A percentile compares a stretch with the other conserved stretches of the same genome.
Conservation (phyloP, 1,140 invertebrate species). For the Formica selysi region DNA sequence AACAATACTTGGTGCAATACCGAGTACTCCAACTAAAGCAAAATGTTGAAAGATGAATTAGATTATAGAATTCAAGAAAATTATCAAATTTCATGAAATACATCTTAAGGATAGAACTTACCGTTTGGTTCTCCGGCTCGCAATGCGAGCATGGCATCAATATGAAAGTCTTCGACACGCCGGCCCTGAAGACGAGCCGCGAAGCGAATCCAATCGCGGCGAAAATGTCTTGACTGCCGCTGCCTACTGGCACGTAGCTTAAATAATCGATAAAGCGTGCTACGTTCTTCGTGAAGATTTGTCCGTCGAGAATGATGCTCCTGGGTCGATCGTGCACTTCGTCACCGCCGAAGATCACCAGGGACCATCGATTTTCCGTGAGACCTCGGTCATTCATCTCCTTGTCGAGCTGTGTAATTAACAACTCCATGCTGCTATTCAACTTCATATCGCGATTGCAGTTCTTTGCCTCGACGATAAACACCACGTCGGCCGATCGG, state of each 20-base stretch:
- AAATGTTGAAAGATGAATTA: conserved; percentile 26
- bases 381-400: conserved; percentile 89
- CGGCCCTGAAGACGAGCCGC: conserved; percentile 92
- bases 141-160: conserved; percentile 93
- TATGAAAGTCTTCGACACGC: conserved; percentile 94
- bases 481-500: conserved; percentile 93
- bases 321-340: conserved; percentile 90
- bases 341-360: conserved; percentile 93
- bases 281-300: conserved; percentile 88
- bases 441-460: conserved; percentile 91
- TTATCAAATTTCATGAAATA: conserved; percentile 2
- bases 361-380: conserved; percentile 91
- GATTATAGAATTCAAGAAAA: not conserved
- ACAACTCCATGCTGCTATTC: conserved; percentile 89
- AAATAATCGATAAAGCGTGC: conserved; percentile 89
- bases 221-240: conserved; percentile 90
- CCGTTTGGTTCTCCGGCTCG: conserved; percentile 89
- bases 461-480: conserved; percentile 94
- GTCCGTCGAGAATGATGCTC: conserved; percentile 89
- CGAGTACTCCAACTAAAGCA: conserved; percentile 91
- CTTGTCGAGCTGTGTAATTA: conserved; percentile 89
- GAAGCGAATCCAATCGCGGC: conserved; percentile 92
- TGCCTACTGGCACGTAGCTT: conserved; percentile 88
- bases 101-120: conserved; percentile 78
- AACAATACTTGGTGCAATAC: conserved; percentile 92